Evolutionary conservation across 2,113 vertebrate genomes (phyloP).

Genomic region (Bombycilla garrulus): DNA sequence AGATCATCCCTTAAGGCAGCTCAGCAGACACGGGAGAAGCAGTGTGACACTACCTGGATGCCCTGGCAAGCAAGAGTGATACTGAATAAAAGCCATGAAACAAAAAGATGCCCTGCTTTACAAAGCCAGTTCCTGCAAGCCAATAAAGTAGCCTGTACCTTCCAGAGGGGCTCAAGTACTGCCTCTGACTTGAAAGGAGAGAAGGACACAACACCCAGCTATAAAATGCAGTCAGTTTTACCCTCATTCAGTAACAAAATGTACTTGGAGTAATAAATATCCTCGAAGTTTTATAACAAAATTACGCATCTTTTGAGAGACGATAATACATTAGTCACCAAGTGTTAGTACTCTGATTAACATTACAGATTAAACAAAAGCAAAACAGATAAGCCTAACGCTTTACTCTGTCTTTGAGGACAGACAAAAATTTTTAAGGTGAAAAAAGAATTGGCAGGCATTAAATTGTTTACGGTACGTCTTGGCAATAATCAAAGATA

Average conservation of each 20-base stretch:
- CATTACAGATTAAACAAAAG: neutral
- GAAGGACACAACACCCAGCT: neutral
- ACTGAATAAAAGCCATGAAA: neutral
- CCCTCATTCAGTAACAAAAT: neutral
- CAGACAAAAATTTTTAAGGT: neutral
- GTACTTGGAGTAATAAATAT: neutral
- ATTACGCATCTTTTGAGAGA: neutral
- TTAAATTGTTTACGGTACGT: neutral
- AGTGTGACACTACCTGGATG: neutral
- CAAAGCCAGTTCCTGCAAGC: neutral
- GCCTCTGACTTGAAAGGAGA: neutral
- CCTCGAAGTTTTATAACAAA: neutral
- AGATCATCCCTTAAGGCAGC: neutral
- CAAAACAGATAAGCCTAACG: neutral
- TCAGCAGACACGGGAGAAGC: neutral
- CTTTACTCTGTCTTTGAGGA: neutral
- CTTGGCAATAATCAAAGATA: neutral
- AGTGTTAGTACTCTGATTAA: neutral
- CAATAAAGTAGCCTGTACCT: neutral
- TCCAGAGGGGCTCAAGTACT: neutral
- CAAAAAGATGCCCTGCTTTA: neutral
- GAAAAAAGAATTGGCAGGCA: neutral
- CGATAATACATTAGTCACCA: neutral
- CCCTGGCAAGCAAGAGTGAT: neutral
- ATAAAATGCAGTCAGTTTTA: neutral